Conservation (phyloP, 2,888 invertebrate species). For the Drosophila birchii region DNA sequence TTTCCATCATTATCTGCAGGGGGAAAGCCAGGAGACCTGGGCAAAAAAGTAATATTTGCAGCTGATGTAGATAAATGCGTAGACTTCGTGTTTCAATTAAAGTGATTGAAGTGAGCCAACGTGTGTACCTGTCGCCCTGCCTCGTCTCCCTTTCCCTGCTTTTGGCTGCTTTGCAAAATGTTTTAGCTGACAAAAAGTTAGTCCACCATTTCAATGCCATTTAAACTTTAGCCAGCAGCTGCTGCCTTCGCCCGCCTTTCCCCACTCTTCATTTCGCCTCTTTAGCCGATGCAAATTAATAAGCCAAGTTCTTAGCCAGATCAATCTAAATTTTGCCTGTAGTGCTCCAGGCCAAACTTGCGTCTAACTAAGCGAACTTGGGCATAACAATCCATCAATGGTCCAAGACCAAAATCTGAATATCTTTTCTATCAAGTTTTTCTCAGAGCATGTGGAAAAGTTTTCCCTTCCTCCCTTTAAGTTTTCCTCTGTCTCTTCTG, state of each 20-base stretch:
- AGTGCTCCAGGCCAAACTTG: conserved; percentile 49
- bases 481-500: neutral
- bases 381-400: conserved; percentile 66
- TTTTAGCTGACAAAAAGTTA: conserved; percentile 68
- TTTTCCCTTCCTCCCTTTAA: conserved; percentile 6
- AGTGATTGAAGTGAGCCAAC: conserved; percentile 72
- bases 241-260: conserved; percentile 31
- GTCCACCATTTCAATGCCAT: conserved; percentile 50
- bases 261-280: neutral
- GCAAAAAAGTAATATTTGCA: conserved; percentile 74
- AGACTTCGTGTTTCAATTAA: conserved; percentile 80
- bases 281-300: conserved; percentile 68
- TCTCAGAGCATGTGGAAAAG: conserved; percentile 12
- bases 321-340: conserved; percentile 70
- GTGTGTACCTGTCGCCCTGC: conserved; percentile 28
- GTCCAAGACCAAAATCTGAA: conserved; percentile 36
- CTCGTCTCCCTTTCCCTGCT: neutral
- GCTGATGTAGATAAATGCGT: conserved; percentile 81
- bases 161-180: conserved; percentile 53
- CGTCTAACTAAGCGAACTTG: conserved; percentile 56
- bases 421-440: conserved; percentile 36
- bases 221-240: conserved; percentile 46
- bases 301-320: conserved; percentile 64
- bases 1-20: conserved; percentile 49
- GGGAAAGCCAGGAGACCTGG: conserved; percentile 8